Base-by-base conservation (phyloP, 2,797 vertebrate genomes). In the Lutjanus argentimaculatus region DNA sequence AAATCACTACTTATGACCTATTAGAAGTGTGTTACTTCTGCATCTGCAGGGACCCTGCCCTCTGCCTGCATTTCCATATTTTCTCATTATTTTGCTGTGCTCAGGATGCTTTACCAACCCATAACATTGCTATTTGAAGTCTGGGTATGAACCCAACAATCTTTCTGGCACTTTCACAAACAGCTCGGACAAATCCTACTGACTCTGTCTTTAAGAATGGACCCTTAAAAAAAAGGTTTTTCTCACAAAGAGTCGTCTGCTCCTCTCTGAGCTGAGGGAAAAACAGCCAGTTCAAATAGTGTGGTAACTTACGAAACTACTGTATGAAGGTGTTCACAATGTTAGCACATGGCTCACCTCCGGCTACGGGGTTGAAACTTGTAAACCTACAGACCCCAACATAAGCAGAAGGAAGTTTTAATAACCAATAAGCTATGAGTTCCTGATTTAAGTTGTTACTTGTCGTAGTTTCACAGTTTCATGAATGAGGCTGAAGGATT, bases 301-400 rank as follows among this genome's bases (percentile, higher is more conserved):
- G 48, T 45, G 45, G 3, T 61, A 25, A 56, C 17, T 12, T 21
- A 16, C 12, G 11, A 15, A 58, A 22, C 25, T 46, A 45, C 17
- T 55, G 42, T 55, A 19, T 45, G 15, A 55, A 17, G 13, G 15
- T 0, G 17, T 53, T 30, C 0, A 16, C 25, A 49, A 6, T 75
- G 45, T 49, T 53, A 62, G 43, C 55, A 62, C 42, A 36, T 12
- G 19, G 67, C 56, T 83, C 70, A 25, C 15, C 30, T 62, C 6
- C 0, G 42, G 43, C 52, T 59, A 22, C 21, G 0, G n/a, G 22
- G 45, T 42, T 30, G 12, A 52, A 8, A 51, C 22, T 30, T 73
- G 73, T 1, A 66, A 62, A 75, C 22, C 36, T 42, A 43, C 51
- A 53, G 57, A 58, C 6, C 48, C 12, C 16, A 21, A 65, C 9